These are phyloP conservation scores for Centruroides vittatus DNA, from an alignment of 1,140 invertebrate species.

Conservation along the genomic window DNA sequence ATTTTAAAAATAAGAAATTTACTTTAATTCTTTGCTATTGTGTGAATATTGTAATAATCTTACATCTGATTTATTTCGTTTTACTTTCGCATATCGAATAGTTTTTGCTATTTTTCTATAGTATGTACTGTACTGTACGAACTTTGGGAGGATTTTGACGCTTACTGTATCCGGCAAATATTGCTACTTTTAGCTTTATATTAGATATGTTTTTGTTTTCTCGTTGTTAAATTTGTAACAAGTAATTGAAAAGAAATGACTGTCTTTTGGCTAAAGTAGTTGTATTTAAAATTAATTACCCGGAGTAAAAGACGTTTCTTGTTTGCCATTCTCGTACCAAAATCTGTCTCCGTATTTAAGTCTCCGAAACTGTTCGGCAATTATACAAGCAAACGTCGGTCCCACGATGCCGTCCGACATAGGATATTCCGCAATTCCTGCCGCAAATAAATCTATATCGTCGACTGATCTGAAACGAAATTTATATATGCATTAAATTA, in stretches of 20 bases:
- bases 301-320: not conserved
- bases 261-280: not conserved
- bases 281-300: not conserved
- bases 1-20: too few species aligned
- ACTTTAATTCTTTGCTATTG: too few species aligned
- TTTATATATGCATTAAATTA: too few species aligned
- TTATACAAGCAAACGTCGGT: slow-evolving; percentile 86
- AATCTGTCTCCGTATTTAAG: slow-evolving; percentile 42
- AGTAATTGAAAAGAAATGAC: not conserved
- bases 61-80: too few species aligned
- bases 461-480: slow-evolving; percentile 63
- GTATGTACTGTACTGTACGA: too few species aligned
- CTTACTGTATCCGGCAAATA: too few species aligned
- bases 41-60: too few species aligned
- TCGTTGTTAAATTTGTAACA: not conserved
- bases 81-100: too few species aligned
- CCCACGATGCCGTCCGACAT: slow-evolving; percentile 75
- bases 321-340: slow-evolving; percentile 48
- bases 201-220: not conserved
- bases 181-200: too few species aligned
- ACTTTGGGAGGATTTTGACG: too few species aligned
- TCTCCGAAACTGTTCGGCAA: slow-evolving; percentile 77
- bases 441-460: slow-evolving; percentile 33
- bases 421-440: slow-evolving; percentile 65
- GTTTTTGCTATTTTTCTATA: too few species aligned